Percentiles rank a stretch among this genome's conserved stretches.
Conservation (phyloP, 2,888 invertebrate species). For the Calliphora vomitoria region DNA sequence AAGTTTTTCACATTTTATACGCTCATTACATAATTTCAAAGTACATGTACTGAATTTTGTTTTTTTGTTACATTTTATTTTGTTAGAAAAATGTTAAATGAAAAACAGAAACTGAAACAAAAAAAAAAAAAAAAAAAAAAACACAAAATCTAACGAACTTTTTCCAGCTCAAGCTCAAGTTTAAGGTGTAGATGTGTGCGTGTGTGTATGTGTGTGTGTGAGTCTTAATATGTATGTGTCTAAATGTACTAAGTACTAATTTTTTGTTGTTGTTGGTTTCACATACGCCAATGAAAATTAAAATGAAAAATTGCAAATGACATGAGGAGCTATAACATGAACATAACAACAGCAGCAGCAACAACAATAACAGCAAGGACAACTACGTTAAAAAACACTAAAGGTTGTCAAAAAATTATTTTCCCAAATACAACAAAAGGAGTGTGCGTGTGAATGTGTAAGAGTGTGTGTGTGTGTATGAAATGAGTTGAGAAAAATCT, state of each 20-base stretch:
- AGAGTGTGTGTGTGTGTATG: conserved; percentile 54
- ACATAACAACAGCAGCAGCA: conserved; percentile 50
- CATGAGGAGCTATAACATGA: conserved; percentile 75
- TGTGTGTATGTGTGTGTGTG: conserved; percentile 56
- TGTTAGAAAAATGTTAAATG: conserved; percentile 71
- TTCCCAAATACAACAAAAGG: conserved; percentile 29
- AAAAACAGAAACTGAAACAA: conserved; percentile 52
- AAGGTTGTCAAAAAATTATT: conserved; percentile 78
- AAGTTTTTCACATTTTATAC: conserved; percentile 82
- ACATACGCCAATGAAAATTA: conserved; percentile 84
- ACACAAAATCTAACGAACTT: conserved; percentile 59
- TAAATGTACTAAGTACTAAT: conserved; percentile 67
- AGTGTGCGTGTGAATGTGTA: conserved; percentile 13
- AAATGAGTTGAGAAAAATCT: conserved; percentile 57
- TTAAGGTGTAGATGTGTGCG: conserved; percentile 58
- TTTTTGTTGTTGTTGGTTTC: conserved; percentile 66
- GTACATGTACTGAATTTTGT: conserved; percentile 80
- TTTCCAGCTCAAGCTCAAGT: conserved; percentile 69
- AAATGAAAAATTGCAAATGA: conserved; percentile 84
- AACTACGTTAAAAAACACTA: conserved; percentile 72
- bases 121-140: conserved; percentile 61
- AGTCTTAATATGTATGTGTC: conserved; percentile 52
- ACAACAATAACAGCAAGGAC: conserved; percentile 11
- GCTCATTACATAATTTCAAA: conserved; percentile 83
- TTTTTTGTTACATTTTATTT: conserved; percentile 45